Evolutionary conservation across 1,140 invertebrate species (phyloP).

Genomic region (Dolichoris vasculosae): DNA sequence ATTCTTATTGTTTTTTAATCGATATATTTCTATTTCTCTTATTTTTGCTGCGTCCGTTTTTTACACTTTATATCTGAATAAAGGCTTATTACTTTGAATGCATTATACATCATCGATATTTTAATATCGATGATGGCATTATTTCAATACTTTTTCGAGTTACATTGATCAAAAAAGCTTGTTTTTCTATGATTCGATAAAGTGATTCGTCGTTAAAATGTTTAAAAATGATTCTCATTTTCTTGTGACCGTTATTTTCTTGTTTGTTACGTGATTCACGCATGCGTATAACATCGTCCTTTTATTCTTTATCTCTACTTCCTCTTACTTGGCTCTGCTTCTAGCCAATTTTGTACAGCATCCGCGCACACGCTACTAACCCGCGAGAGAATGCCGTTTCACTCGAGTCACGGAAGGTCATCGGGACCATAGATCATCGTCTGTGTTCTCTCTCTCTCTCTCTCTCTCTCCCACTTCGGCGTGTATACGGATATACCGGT

Average conservation of each 20-base stretch:
- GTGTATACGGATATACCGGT: slow-evolving; percentile 48
- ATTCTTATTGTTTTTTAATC: too few species aligned
- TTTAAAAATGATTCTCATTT: not conserved
- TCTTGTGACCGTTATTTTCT: not conserved
- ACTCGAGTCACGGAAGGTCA: slow-evolving; percentile 60
- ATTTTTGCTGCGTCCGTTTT: too few species aligned
- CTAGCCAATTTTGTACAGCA: slow-evolving; percentile 68
- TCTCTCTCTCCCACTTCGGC: not conserved
- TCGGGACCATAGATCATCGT: slow-evolving; percentile 58
- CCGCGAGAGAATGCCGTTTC: slow-evolving; percentile 56
- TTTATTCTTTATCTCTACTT: slow-evolving; percentile 19
- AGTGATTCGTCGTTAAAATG: slow-evolving; percentile 6
- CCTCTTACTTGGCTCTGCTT: slow-evolving; percentile 17
- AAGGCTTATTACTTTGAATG: not conserved
- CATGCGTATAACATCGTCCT: not conserved
- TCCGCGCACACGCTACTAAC: slow-evolving; percentile 59
- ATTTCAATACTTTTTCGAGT: not conserved
- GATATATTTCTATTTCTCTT: not conserved
- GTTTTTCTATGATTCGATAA: not conserved
- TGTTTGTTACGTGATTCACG: not conserved
- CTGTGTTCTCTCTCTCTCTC: slow-evolving; percentile 13
- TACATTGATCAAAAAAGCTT: not conserved
- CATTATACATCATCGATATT: not conserved
- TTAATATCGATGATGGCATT: not conserved
- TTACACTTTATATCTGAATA: too few species aligned